A percentile compares a stretch with the other conserved stretches of the same genome.
Conservation (phyloP, 2,113 vertebrate genomes). For the Elaphurus davidianus region DNA sequence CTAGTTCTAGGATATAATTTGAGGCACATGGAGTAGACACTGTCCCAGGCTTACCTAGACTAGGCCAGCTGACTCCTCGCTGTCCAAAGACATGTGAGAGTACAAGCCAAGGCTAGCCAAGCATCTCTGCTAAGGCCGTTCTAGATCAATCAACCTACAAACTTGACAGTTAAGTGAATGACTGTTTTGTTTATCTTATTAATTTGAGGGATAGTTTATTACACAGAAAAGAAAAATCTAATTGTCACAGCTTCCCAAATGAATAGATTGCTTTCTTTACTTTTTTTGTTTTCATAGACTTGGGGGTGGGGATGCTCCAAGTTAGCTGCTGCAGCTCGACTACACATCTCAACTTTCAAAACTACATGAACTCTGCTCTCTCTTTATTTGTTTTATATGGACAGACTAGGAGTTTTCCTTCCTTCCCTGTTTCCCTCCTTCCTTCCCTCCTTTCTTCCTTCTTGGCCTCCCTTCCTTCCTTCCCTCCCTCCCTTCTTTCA, state of each 20-base stretch:
- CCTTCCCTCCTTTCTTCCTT: not conserved
- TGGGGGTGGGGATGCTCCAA: conserved; percentile 63
- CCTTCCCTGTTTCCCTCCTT: not conserved
- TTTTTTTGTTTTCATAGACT: conserved; percentile 70
- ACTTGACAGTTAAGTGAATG: not conserved
- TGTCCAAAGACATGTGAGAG: not conserved
- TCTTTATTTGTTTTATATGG: not conserved
- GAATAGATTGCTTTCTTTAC: conserved; percentile 67
- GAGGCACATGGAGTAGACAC: not conserved
- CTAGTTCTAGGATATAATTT: not conserved
- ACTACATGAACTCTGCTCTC: not conserved
- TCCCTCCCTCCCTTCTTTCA: not conserved
- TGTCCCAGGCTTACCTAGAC: not conserved
- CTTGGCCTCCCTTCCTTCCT: not conserved
- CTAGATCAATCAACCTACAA: not conserved
- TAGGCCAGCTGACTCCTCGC: not conserved
- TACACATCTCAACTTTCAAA: not conserved
- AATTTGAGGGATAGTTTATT: not conserved
- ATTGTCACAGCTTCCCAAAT: not conserved
- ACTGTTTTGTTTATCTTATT: not conserved
- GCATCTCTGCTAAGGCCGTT: not conserved
- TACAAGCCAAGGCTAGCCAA: not conserved
- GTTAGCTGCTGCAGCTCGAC: conserved; percentile 16
- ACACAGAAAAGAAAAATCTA: not conserved
- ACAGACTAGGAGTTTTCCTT: not conserved